Base-by-base conservation (phyloP, 2,113 vertebrate genomes). In the Seriola dumerili region DNA sequence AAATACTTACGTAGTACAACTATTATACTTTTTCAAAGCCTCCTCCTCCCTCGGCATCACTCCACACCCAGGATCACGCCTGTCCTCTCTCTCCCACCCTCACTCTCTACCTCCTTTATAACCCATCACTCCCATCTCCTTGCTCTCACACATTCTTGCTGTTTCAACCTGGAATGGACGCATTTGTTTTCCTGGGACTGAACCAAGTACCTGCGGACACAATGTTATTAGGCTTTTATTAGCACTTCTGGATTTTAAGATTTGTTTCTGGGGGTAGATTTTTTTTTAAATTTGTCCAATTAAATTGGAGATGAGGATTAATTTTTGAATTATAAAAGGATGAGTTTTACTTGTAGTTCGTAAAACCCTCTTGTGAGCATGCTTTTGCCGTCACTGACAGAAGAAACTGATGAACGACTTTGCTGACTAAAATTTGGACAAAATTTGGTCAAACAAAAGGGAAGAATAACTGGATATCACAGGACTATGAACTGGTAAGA, bases 41-140 rank as follows among this genome's bases (percentile, higher is more conserved):
- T 34, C 76, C 85, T 67, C 81, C 83, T 76, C 83, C 76, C 76
- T 83, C 75, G 55, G 78, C 85, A 85, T 91, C 90, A 85, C 80
- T 89, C 85, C 88, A 87, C 92, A 88, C 89, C 90, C 90, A 83
- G 85, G 85, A 90, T 87, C 84, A 80, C 72, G 70, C 79, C 85
- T 67, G 80, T 84, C 81, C 86, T 79, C 86, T 80, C 85, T 80
- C 92, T 88, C 91, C 86, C 90, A 80, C 84, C 87, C 92, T 91
- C 90, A 63, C 75, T 86, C 81, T 85, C 84, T 84, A 75, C 87
- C 80, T 91, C 91, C 94, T 95, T 95, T 95, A 96, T 91, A 96
- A 95, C 91, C 89, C 92, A 90, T 90, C 93, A 91, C 81, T 91
- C 81, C 89, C 92, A 78, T 87, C 93, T 83, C 78, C 59, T 72